phyloP scores from a whole-genome alignment of 2,888 invertebrate species.

The Lasius fuliginosus region DNA sequence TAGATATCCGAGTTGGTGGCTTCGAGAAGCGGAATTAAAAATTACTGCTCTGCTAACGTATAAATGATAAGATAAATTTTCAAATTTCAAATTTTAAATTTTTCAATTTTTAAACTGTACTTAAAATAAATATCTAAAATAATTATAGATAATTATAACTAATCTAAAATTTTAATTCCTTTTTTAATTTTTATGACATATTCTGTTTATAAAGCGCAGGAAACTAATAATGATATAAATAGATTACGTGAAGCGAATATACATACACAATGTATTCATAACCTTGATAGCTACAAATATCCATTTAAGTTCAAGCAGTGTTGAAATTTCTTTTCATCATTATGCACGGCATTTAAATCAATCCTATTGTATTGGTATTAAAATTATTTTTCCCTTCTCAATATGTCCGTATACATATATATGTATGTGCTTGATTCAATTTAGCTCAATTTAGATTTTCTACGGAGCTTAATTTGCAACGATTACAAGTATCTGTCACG shows the following conservation, averaged over 20 bases:
- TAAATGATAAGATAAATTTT: not conserved
- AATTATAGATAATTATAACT: not conserved
- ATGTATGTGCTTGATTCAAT: not conserved
- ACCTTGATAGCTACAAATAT: not conserved
- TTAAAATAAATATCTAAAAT: not conserved
- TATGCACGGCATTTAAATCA: not conserved
- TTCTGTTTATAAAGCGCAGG: not conserved
- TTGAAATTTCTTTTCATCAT: not conserved
- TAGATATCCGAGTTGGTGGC: constrained; percentile 56
- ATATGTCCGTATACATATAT: not conserved
- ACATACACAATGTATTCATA: not conserved
- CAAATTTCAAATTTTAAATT: not conserved
- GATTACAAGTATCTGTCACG: constrained; percentile 27
- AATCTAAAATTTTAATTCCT: not conserved
- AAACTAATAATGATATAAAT: not conserved
- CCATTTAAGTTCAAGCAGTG: not conserved
- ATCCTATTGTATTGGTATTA: not conserved
- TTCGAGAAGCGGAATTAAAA: constrained; percentile 46
- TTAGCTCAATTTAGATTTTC: constrained; percentile 12
- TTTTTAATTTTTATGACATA: not conserved
- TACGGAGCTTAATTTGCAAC: constrained; percentile 21
- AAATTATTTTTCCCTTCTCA: not conserved
- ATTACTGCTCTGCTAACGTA: constrained; percentile 49
- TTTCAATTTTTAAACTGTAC: not conserved
- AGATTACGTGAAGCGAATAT: not conserved